These are phyloP conservation scores for Tanypteryx hageni DNA, from an alignment of 2,888 invertebrate genomes.

Conservation along the genomic window DNA sequence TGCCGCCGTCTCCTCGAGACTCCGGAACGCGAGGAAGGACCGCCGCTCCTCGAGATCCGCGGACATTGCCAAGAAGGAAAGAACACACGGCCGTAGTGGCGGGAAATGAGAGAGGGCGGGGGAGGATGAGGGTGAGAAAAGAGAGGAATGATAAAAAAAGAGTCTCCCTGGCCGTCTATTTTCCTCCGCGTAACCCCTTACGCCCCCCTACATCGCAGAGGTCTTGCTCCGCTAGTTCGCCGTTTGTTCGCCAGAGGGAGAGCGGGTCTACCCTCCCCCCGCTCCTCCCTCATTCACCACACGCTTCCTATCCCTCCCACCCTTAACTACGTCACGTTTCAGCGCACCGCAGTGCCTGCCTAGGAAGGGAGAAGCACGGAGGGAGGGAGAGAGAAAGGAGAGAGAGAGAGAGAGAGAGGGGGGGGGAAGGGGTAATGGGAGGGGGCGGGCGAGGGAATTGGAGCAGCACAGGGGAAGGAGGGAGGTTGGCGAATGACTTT, in stretches of 20 bases:
- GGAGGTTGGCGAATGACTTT: not conserved
- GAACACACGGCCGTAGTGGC: not conserved
- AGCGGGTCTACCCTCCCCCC: not conserved
- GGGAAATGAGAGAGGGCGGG: not conserved
- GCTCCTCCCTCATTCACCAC: not conserved
- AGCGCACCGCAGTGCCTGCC: not conserved
- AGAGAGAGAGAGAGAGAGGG: not conserved
- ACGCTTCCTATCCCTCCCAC: not conserved
- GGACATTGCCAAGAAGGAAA: not conserved
- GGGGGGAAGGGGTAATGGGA: not conserved
- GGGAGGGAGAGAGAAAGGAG: not conserved
- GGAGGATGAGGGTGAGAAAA: too few species aligned
- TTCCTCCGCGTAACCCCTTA: not conserved
- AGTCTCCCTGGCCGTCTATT: not conserved
- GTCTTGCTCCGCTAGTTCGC: not conserved
- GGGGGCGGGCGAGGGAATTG: not conserved
- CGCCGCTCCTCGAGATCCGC: not conserved
- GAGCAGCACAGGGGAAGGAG: not conserved
- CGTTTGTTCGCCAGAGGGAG: not conserved
- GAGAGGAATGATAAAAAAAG: not conserved
- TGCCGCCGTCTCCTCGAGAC: not conserved
- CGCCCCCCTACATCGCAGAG: not conserved
- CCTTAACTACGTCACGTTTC: constrained; percentile 27
- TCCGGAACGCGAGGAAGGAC: not conserved
- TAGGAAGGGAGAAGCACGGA: not conserved